Base-by-base conservation (phyloP, 1,140 invertebrate species). In the Epicauta chinensis region DNA sequence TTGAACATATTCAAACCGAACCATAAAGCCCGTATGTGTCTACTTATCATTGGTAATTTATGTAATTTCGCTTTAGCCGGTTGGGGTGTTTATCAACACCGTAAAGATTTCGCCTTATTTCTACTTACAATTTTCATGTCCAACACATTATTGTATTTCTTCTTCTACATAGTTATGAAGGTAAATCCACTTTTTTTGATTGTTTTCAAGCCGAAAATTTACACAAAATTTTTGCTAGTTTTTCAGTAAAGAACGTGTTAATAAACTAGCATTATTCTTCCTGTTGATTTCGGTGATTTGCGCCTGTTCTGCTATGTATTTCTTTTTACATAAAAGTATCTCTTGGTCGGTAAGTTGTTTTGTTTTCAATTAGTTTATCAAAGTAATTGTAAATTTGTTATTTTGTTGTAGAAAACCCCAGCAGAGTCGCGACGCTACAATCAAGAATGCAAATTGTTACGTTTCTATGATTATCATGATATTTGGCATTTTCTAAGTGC, bases 401-500 rank as follows among this genome's bases (percentile, higher is more conserved):
- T 56, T 60, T 61, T 23, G 23, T 68, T 69, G 0, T 68, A 88
- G 81, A 55, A 81, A 59, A 86, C 84, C 1, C 88, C 92, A 9
- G 89, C 91, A 0, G 74, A 84, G 63, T 93, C 89, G 0, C 77
- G 90, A 29, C 59, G 56, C 73, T 78, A 16, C 57, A 96, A 95
- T 70, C 77, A 78, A 32, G 75, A 77, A 15, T 96, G 92, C 66
- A 72, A 81, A 3, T 62, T 92, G 3, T 72, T 93, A 2, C 72
- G 81, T 41, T 92, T 93, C 63, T 93, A 88, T 65, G 92, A 96
- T 71, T 79, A 76, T 29, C 92, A 95, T 70, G 91, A 95, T 63
- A 78, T 91, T 15, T 95, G 92, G 92, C 91, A 95, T 71, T 83
- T 92, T 59, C 72, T 92, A 0, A 93, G 91, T 12, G 86, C 91